These are phyloP conservation scores for Neoarius graeffei DNA, from an alignment of 2,113 vertebrate species.

Conservation along the genomic window DNA sequence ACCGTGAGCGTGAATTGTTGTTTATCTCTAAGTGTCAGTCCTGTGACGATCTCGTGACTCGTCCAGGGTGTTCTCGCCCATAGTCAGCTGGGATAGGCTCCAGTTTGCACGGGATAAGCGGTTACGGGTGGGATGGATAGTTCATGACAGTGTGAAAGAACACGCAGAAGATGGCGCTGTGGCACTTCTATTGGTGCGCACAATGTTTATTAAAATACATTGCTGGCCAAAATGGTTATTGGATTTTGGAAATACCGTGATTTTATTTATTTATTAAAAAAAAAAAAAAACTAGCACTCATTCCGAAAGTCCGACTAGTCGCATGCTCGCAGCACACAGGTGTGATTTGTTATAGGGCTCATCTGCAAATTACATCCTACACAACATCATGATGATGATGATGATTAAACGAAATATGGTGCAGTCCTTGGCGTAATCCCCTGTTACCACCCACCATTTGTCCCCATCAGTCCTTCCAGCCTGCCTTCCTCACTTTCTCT, in stretches of 20 bases:
- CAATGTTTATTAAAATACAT: background rate
- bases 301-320: background rate
- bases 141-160: background rate
- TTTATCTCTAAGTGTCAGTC: too few species aligned
- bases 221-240: background rate
- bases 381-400: background rate
- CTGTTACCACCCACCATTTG: conserved; percentile 14
- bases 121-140: too few species aligned
- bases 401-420: background rate
- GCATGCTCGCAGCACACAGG: background rate
- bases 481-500: background rate
- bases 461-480: background rate
- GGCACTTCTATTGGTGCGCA: background rate
- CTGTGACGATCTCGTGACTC: too few species aligned
- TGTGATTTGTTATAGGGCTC: background rate
- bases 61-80: too few species aligned
- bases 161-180: conserved; percentile 21
- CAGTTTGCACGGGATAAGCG: too few species aligned
- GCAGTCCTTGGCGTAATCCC: background rate
- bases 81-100: too few species aligned
- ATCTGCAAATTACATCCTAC: background rate
- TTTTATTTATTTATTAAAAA: too few species aligned
- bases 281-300: background rate
- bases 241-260: background rate
- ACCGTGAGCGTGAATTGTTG: too few species aligned